Base-by-base conservation (phyloP, 92 coral and sea anemone genomes). In the Nematostella vectensis region DNA sequence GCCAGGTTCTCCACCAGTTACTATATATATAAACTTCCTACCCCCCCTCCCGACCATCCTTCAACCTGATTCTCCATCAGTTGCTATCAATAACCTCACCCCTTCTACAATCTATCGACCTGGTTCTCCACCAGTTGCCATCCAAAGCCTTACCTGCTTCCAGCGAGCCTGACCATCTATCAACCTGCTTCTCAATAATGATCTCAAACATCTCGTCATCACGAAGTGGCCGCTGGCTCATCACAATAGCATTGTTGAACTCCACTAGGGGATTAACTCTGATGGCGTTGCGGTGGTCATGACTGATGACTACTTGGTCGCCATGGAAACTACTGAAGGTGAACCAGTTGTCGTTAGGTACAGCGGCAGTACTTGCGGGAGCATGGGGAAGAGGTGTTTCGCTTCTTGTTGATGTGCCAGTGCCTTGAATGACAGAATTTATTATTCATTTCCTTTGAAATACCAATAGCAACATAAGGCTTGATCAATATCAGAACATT, bases 171-270 rank as follows among this genome's bases (percentile, higher is more conserved):
- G 88, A 83, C 94, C 94, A 83, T 47, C 94, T 61, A 57, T 81
- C 86, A 1, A 88, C 87, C 50, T 77, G 80, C 49, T 83, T 82
- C 67, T 87, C 84, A 3, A 89, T 67, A 29, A 83, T 80, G 11
- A 80, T 55, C 68, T 74, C 87, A 63, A 80, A 80, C 51, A 80
- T 67, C 42, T 65, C 79, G 29, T 86, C 88, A 53, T 93, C 96
- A 24, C 79, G 57, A 2, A 93, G 67, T 2, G 99, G 99, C 0
- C 86, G 68, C 50, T 93, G 80, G 39, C 99, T 93, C 76, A 86
- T 75, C 36, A 93, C 93, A 12, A 93, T 74, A 1, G 99, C 99
- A 57, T 93, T 83, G 57, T 93, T 93, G 48, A 93, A 93, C 63
- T 93, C 99, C 18, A 88, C 77, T 36, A 93, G 55, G 1, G 99